These are phyloP conservation scores for Drosophila borborema DNA, from an alignment of 2,888 invertebrate species.

Conservation along the genomic window DNA sequence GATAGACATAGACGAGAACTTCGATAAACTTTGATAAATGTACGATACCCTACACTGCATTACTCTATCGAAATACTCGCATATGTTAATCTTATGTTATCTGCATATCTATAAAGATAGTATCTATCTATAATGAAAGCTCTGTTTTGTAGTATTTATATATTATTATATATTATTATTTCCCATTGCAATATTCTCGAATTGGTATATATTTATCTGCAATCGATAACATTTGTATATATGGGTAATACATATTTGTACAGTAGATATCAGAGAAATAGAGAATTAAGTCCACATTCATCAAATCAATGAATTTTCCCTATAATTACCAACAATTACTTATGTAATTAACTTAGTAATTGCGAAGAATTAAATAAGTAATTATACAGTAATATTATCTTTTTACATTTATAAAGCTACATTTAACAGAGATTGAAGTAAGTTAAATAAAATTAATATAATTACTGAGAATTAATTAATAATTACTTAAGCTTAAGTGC, in stretches of 20 bases:
- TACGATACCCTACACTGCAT: too few species aligned
- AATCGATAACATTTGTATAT: background rate
- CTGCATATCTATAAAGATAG: too few species aligned
- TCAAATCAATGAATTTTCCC: background rate
- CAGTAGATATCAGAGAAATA: background rate
- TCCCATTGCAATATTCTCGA: too few species aligned
- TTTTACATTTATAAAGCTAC: too few species aligned
- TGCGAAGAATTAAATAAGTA: background rate
- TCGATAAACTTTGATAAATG: background rate
- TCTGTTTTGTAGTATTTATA: too few species aligned
- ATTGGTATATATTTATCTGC: too few species aligned
- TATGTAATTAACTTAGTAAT: background rate
- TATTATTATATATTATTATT: too few species aligned
- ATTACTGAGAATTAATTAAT: background rate
- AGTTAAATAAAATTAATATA: background rate
- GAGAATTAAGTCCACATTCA: background rate
- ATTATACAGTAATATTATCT: background rate
- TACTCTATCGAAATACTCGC: too few species aligned
- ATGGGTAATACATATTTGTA: background rate
- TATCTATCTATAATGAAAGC: too few species aligned
- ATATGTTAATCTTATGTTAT: too few species aligned
- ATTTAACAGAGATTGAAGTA: rapidly evolving
- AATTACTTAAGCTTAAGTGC: background rate
- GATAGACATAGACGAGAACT: background rate
- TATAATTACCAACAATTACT: background rate